A percentile compares a stretch with the other conserved stretches of the same genome.
phyloP scores from a whole-genome alignment of 2,113 vertebrate genomes.

The Danio rerio region GRCz12tu NC_133183.1:64469001-64469500 shows the following conservation, averaged over 20 bases:
- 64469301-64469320: background rate
- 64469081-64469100: slow-evolving; percentile 83
- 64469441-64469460: too few species aligned
- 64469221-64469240: too few species aligned
- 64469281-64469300: background rate
- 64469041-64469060: slow-evolving; percentile 80
- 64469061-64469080: slow-evolving; percentile 82
- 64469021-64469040: slow-evolving; percentile 82
- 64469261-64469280: background rate
- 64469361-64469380: too few species aligned
- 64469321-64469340: background rate
- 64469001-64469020: slow-evolving; percentile 90
- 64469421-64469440: too few species aligned
- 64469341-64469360: background rate
- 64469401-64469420: too few species aligned
- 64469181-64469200: too few species aligned
- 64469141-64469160: background rate
- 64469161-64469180: background rate
- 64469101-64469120: slow-evolving; percentile 77
- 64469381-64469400: too few species aligned
- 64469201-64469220: too few species aligned
- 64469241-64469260: background rate
- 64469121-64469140: slow-evolving; percentile 15
- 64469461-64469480: too few species aligned
- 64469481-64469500: too few species aligned